These are phyloP conservation scores for Thyatira batis DNA, from an alignment of 2,888 invertebrate genomes.

Conservation along the genomic window DNA sequence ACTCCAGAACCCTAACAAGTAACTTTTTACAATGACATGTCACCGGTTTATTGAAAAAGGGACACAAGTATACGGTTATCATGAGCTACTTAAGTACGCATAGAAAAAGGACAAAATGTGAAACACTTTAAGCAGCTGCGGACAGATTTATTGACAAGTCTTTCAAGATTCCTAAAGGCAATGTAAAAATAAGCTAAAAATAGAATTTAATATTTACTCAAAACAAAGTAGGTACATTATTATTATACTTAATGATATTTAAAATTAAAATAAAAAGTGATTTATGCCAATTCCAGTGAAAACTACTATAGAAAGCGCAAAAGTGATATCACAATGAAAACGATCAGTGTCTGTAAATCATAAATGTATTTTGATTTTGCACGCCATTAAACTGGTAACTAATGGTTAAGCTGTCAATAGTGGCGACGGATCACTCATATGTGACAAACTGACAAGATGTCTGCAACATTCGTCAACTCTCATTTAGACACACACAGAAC, in stretches of 20 bases:
- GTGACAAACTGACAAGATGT: slow-evolving; percentile 8
- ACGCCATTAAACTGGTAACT: neutral
- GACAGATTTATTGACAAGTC: neutral
- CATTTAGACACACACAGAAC: neutral
- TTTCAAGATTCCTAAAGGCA: neutral
- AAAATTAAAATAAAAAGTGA: too few species aligned
- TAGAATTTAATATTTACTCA: too few species aligned
- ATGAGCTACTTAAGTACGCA: neutral
- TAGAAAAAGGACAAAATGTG: neutral
- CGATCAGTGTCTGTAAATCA: neutral
- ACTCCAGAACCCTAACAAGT: too few species aligned
- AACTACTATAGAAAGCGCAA: neutral
- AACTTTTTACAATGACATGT: too few species aligned
- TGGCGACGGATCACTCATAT: slow-evolving; percentile 15
- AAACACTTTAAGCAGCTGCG: neutral
- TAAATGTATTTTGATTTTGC: neutral
- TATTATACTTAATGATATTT: too few species aligned
- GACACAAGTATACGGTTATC: neutral
- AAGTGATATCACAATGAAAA: neutral
- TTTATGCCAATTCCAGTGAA: too few species aligned
- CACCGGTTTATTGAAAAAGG: neutral
- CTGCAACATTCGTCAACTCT: slow-evolving; percentile 14
- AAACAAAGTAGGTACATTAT: too few species aligned
- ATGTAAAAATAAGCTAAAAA: too few species aligned
- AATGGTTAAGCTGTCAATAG: slow-evolving; percentile 12